Evolutionary conservation across 1,140 invertebrate species (phyloP).

Genomic region (Octopus bimaculoides): DNA sequence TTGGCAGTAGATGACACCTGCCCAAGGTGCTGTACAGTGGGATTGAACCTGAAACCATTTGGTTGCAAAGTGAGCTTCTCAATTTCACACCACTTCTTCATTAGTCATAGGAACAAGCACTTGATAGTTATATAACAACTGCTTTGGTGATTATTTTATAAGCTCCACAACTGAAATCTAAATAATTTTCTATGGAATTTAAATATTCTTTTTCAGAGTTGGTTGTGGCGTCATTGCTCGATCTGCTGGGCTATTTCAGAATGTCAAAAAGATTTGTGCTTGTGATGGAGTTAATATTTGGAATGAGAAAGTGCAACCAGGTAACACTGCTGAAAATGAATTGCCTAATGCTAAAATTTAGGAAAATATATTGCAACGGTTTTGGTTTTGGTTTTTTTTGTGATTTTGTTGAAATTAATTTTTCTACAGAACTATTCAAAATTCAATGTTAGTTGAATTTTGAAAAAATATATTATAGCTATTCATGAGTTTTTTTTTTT

Average conservation of each 20-base stretch:
- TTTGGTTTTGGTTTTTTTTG: background rate
- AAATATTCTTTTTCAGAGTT: slow-evolving; percentile 59
- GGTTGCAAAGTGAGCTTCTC: too few species aligned
- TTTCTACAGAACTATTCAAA: background rate
- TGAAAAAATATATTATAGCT: background rate
- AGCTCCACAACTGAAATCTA: too few species aligned
- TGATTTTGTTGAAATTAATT: background rate
- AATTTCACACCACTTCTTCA: too few species aligned
- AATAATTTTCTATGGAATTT: too few species aligned
- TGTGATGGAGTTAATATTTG: slow-evolving; percentile 79
- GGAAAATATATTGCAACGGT: background rate
- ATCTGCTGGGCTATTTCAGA: slow-evolving; percentile 77
- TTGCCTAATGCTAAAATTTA: background rate
- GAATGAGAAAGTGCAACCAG: slow-evolving; percentile 61
- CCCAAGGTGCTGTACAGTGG: too few species aligned
- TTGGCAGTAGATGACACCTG: too few species aligned
- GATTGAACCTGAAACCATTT: too few species aligned
- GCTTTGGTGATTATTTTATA: too few species aligned
- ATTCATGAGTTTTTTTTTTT: background rate
- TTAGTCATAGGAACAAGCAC: too few species aligned
- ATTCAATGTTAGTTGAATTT: background rate
- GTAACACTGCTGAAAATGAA: background rate
- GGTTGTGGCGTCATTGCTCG: slow-evolving; percentile 79
- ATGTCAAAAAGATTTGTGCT: slow-evolving; percentile 77
- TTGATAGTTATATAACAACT: too few species aligned